Conservation (phyloP, 37 sponge, comb jelly and placozoan species). For the Aplysina aerophoba region DNA sequence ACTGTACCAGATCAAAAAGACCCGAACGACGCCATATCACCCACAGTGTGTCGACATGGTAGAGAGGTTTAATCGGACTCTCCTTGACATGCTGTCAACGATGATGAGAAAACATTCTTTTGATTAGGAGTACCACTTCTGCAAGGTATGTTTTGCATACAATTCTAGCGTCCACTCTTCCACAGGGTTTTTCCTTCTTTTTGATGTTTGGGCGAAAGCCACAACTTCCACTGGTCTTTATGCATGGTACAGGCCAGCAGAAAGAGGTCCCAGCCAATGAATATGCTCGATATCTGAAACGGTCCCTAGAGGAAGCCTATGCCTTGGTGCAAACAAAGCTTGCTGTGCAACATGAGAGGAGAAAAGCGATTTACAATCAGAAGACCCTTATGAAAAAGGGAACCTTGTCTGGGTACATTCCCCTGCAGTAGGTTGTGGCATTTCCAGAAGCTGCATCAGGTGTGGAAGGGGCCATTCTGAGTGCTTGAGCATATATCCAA, state of each 20-base stretch:
- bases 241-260: not conserved
- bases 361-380: not conserved
- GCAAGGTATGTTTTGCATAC: not conserved
- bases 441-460: not conserved
- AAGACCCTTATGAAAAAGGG: not conserved
- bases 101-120: not conserved
- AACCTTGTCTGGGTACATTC: not conserved
- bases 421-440: not conserved
- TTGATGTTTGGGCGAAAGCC: not conserved
- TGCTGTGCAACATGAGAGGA: not conserved
- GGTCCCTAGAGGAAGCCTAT: not conserved
- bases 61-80: not conserved
- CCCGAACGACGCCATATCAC: too few species aligned
- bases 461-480: conserved; percentile 19
- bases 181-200: not conserved
- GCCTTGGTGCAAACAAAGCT: not conserved
- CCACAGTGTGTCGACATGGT: too few species aligned
- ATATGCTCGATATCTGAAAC: not conserved
- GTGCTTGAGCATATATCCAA: not conserved
- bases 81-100: conserved; percentile 5
- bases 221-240: not conserved
- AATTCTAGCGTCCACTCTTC: not conserved
- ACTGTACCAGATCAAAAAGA: too few species aligned
- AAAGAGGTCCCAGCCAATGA: not conserved
- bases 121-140: not conserved